Evolutionary conservation across 2,113 vertebrate genomes (phyloP), one percentile per base, ranked within the genome.

Genomic region (Illadopsis cleaveri): DNA sequence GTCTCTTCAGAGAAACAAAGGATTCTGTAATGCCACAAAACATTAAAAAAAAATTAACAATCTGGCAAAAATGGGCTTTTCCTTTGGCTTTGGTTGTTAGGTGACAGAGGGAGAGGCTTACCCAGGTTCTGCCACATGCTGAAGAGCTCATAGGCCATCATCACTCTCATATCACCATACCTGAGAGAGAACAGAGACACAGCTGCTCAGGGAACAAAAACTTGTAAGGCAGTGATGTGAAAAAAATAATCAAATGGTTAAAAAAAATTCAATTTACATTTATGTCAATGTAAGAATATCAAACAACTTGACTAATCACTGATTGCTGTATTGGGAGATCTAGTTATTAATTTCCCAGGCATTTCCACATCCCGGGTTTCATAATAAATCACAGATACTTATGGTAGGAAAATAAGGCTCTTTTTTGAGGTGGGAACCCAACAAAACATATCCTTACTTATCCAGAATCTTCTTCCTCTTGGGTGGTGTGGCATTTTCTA

Each of bases 401-500:
- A 25, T 30, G 56, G 45, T 14, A 61, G 57, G 60, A 84, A 89
- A 68, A 30, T 1, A 51, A 53, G 9, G 27, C 24, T 77, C 15
- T 19, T 60, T 94, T 93, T 54, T 77, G 82, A 86, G 84, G n/a
- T 56, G 45, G 42, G 38, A 96, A 84, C 83, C 28, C 25, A 89
- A 90, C 27, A 92, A 86, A 94, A 81, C 13, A 70, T 44, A 23
- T 71, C 91, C 99, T 98, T 98, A 99, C 99, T 99, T 99, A 97
- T 99, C 99, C 86, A 99, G 97, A 89, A 99, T 98, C 94, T 99
- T 99, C 98, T 99, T 99, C 96, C 98, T 99, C 96, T 99, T 99
- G 15, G 98, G 98, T 86, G 99, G 96, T 69, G 98, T 99, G 94
- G 99, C 97, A 86, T 97, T 98, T 93, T 99, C 99, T 80, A 99